These are phyloP conservation scores for Platichthys flesus DNA, from an alignment of 2,113 vertebrate species.

Conservation along the genomic window DNA sequence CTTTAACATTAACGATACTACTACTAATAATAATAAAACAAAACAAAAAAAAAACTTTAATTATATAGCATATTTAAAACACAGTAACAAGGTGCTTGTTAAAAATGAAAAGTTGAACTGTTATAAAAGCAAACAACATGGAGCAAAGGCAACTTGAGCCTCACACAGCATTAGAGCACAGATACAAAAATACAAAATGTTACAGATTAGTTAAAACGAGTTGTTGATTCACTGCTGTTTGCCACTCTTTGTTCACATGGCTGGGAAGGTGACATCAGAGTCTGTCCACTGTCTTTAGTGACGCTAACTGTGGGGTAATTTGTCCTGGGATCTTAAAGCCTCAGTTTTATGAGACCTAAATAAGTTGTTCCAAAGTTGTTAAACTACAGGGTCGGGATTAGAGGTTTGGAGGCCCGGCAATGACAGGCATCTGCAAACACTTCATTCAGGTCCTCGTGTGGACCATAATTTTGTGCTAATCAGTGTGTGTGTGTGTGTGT, in stretches of 20 bases:
- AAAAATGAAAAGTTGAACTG: too few species aligned
- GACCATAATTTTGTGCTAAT: constrained; percentile 68
- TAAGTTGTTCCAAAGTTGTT: constrained; percentile 52
- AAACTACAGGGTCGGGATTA: constrained; percentile 61
- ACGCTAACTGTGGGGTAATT: constrained; percentile 45
- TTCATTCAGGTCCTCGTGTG: constrained; percentile 56
- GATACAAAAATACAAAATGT: too few species aligned
- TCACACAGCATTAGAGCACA: too few species aligned
- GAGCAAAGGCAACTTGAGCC: too few species aligned
- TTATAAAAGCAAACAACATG: too few species aligned
- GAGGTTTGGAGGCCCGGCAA: constrained; percentile 35
- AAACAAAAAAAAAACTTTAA: too few species aligned
- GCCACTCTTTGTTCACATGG: constrained; percentile 18
- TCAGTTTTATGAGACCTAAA: constrained; percentile 52
- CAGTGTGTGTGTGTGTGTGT: constrained; percentile 54
- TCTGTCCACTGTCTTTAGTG: constrained; percentile 10
- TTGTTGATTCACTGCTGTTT: too few species aligned
- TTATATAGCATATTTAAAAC: too few species aligned
- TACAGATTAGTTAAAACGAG: too few species aligned
- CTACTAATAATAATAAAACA: too few species aligned
- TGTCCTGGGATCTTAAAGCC: constrained; percentile 41
- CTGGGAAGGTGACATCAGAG: constrained; percentile 30
- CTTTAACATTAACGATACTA: too few species aligned
- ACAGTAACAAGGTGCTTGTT: too few species aligned
- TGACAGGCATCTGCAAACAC: constrained; percentile 70